Evolutionary conservation across 2,113 vertebrate species (phyloP).

Genomic region (Motacilla tschutschensis): DNA sequence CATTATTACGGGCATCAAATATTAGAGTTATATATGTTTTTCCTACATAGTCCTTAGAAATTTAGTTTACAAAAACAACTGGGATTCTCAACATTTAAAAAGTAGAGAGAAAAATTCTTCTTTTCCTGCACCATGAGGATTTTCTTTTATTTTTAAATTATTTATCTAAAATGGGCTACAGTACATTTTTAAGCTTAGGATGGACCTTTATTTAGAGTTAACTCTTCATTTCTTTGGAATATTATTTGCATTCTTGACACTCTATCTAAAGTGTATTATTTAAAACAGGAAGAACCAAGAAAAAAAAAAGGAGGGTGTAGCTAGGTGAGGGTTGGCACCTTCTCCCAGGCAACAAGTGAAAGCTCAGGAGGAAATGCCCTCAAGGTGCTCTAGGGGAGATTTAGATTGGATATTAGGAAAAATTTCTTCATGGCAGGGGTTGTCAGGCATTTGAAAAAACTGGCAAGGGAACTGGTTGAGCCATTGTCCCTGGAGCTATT

Average conservation of each 20-base stretch:
- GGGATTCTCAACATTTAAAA: not conserved
- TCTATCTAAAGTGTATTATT: not conserved
- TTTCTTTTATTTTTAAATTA: not conserved
- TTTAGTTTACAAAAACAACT: not conserved
- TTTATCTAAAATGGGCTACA: not conserved
- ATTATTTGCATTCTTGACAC: not conserved
- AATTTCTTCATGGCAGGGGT: not conserved
- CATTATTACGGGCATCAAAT: not conserved
- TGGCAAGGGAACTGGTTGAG: not conserved
- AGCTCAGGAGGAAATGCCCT: not conserved
- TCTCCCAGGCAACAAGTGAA: not conserved
- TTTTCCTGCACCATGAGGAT: not conserved
- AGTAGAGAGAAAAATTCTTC: not conserved
- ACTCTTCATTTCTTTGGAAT: not conserved
- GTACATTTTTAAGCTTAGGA: not conserved
- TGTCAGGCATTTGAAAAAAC: not conserved
- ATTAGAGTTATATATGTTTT: not conserved
- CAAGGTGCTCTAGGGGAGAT: not conserved
- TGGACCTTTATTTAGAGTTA: not conserved
- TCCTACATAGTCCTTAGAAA: not conserved
- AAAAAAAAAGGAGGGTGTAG: not conserved
- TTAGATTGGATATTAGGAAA: not conserved
- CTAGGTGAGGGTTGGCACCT: rapidly evolving
- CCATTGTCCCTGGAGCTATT: not conserved
- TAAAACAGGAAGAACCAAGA: not conserved